Percentiles rank a stretch among this genome's conserved stretches.
These are phyloP conservation scores for Globia sparganii DNA, from an alignment of 2,888 invertebrate genomes.

Conservation along the genomic window DNA sequence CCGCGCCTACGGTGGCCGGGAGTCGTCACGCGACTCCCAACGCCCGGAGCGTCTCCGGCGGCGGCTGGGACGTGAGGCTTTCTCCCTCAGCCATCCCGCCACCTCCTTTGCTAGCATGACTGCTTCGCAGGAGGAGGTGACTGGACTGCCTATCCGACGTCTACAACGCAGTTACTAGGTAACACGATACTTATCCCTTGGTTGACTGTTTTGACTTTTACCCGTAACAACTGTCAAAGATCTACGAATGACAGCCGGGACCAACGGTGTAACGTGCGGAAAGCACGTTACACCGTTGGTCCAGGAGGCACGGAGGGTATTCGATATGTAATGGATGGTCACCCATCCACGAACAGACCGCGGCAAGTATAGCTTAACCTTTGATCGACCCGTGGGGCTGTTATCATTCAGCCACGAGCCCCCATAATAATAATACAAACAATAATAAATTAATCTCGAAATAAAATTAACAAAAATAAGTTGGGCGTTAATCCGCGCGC, in stretches of 20 bases:
- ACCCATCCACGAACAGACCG: background rate
- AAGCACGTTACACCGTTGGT: too few species aligned
- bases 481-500: conserved; percentile 58
- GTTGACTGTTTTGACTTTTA: background rate
- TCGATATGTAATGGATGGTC: background rate
- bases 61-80: too few species aligned
- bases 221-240: background rate
- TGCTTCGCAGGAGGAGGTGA: too few species aligned
- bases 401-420: background rate
- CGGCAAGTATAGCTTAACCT: background rate
- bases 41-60: too few species aligned
- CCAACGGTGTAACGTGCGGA: background rate
- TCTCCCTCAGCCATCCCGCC: too few species aligned
- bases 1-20: too few species aligned
- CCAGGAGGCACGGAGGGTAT: background rate
- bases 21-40: too few species aligned
- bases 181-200: background rate
- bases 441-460: conserved; percentile 49
- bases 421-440: background rate
- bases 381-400: background rate
- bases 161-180: background rate
- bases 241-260: background rate
- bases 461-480: conserved; percentile 64
- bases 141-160: background rate
- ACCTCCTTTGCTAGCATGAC: too few species aligned